phyloP scores from a whole-genome alignment of 2,113 vertebrate species.

The Esox niger region DNA sequence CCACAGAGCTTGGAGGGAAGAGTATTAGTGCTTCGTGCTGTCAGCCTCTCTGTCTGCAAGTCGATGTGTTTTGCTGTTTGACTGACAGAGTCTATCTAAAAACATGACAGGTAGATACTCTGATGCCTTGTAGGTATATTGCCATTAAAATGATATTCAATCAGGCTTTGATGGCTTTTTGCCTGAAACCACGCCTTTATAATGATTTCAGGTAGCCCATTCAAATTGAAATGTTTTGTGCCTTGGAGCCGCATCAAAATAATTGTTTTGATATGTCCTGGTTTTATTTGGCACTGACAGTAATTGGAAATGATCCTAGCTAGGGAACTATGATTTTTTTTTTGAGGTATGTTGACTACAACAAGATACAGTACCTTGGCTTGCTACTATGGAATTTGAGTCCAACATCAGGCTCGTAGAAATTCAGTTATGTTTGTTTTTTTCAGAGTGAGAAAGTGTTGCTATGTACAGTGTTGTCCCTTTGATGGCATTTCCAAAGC shows the following conservation, averaged over 20 bases:
- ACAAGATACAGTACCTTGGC: conserved; percentile 52
- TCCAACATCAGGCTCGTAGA: conserved; percentile 33
- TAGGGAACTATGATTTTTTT: conserved; percentile 46
- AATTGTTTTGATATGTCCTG: conserved; percentile 68
- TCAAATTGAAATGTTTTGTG: conserved; percentile 57
- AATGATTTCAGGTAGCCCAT: conserved; percentile 59
- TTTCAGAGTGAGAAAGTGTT: conserved; percentile 46
- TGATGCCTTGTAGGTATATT: conserved; percentile 56
- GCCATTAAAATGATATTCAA: conserved; percentile 75
- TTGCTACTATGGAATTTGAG: conserved; percentile 49
- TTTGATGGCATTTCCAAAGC: conserved; percentile 69
- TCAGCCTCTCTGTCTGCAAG: conserved; percentile 43
- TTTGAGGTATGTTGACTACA: conserved; percentile 46
- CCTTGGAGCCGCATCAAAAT: conserved; percentile 68
- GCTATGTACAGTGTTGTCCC: conserved; percentile 59
- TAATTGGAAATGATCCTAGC: conserved; percentile 58
- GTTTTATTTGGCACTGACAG: conserved; percentile 61
- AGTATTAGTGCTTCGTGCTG: conserved; percentile 42
- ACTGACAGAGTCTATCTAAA: conserved; percentile 68
- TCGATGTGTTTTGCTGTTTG: conserved; percentile 54
- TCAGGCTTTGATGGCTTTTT: conserved; percentile 63
- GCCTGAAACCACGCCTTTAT: conserved; percentile 58
- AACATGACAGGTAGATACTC: conserved; percentile 68
- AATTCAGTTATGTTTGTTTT: conserved; percentile 36
- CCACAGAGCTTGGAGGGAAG: conserved; percentile 57